These are phyloP conservation scores for Synergus itoensis DNA, from an alignment of 2,888 invertebrate species.

Conservation along the genomic window DNA sequence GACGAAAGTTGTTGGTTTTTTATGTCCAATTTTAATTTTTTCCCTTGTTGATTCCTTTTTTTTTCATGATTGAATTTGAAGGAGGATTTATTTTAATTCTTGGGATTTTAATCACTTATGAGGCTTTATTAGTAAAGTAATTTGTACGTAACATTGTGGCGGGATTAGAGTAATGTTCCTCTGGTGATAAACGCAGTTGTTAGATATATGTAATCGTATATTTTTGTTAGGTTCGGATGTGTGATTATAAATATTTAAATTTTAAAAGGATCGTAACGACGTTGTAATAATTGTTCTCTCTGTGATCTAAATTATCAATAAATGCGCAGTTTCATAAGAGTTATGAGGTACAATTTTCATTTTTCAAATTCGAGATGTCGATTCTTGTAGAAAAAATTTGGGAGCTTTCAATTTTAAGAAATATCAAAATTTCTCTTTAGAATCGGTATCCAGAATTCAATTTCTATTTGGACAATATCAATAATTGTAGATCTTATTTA, in stretches of 20 bases:
- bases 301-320: conserved; percentile 62
- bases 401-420: too few relatives aligned
- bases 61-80: not conserved
- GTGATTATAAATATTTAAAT: conserved; percentile 43
- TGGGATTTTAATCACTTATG: not conserved
- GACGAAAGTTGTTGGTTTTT: conserved; percentile 11
- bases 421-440: not conserved
- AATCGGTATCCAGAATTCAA: not conserved
- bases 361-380: not conserved
- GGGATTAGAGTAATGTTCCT: not conserved
- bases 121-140: not conserved
- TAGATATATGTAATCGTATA: conserved; percentile 32
- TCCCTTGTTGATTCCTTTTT: not conserved
- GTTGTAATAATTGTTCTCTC: conserved; percentile 58
- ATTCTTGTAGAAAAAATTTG: not conserved
- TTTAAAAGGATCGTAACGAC: conserved; percentile 51
- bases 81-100: not conserved
- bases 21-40: not conserved
- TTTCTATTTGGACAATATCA: not conserved
- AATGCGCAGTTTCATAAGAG: conserved; percentile 27
- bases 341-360: conserved; percentile 1
- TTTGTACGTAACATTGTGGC: conserved; percentile 4
- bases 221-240: conserved; percentile 32
- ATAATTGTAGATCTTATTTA: not conserved
- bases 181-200: conserved; percentile 30